phyloP scores from a whole-genome alignment of 2,113 vertebrate species.

The Myotis brandtii region DNA sequence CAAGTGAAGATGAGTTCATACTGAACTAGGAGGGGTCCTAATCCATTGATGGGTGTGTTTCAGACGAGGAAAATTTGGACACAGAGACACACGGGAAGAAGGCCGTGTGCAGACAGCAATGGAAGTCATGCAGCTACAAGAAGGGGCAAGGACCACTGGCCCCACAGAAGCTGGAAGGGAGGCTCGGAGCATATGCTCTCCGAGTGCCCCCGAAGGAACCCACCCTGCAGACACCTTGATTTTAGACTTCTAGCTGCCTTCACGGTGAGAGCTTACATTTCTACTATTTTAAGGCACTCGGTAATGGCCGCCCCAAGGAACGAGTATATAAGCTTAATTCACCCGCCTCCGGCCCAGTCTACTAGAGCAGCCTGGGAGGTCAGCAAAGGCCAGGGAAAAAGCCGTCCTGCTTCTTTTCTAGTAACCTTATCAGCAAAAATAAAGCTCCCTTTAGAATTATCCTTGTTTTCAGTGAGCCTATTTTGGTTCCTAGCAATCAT shows the following conservation, averaged over 20 bases:
- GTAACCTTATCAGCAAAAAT: not conserved
- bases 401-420: not conserved
- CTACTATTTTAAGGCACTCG: not conserved
- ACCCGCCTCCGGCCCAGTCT: not conserved
- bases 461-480: not conserved
- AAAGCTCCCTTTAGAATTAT: not conserved
- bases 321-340: rapidly evolving
- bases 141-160: rapidly evolving
- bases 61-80: not conserved
- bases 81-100: not conserved
- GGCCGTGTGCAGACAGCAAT: not conserved
- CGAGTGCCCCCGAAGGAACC: not conserved
- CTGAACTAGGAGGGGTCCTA: not conserved
- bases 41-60: not conserved
- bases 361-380: not conserved
- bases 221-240: not conserved
- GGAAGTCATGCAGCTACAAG: not conserved
- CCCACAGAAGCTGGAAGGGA: rapidly evolving
- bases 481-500: constrained; percentile 41
- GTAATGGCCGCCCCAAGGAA: not conserved
- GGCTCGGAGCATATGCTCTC: not conserved
- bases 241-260: not conserved
- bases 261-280: rapidly evolving
- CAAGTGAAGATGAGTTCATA: too few species aligned
- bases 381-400: not conserved